Evolutionary conservation across 2,888 invertebrate genomes (phyloP).

Genomic region (Synergus japonicus): DNA sequence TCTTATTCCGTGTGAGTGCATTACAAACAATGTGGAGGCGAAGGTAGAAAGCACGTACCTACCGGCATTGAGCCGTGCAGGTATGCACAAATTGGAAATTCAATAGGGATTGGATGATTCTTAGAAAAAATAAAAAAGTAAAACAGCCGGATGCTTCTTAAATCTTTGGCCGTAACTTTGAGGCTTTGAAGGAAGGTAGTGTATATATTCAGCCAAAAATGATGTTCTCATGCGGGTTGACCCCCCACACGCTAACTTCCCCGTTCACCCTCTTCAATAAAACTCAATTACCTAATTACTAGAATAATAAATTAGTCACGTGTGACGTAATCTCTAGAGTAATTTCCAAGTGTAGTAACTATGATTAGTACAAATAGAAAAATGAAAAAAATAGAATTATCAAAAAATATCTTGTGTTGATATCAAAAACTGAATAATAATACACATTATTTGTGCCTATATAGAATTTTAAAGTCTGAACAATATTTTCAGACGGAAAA

Average conservation of each 20-base stretch:
- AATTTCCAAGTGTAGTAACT: neutral
- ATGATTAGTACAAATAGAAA: neutral
- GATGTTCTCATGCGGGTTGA: constrained; percentile 41
- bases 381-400: neutral
- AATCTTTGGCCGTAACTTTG: neutral
- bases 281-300: constrained; percentile 65
- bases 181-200: neutral
- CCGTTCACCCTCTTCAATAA: constrained; percentile 51
- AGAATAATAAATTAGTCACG: constrained; percentile 57
- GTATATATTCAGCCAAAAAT: neutral
- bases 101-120: constrained; percentile 5
- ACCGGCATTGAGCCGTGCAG: constrained; percentile 9
- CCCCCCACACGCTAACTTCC: neutral
- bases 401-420: neutral
- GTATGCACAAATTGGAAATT: constrained; percentile 15
- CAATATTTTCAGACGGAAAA: no score
- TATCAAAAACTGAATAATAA: neutral
- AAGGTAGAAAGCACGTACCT: constrained; percentile 21
- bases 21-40: constrained; percentile 6
- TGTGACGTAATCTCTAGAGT: constrained; percentile 62
- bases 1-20: constrained; percentile 29
- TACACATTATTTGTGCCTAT: neutral
- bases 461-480: neutral
- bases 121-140: constrained; percentile 11
- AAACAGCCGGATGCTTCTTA: neutral